Conservation (phyloP, 1,140 invertebrate genomes). For the Cardiocondyla obscurior region DNA sequence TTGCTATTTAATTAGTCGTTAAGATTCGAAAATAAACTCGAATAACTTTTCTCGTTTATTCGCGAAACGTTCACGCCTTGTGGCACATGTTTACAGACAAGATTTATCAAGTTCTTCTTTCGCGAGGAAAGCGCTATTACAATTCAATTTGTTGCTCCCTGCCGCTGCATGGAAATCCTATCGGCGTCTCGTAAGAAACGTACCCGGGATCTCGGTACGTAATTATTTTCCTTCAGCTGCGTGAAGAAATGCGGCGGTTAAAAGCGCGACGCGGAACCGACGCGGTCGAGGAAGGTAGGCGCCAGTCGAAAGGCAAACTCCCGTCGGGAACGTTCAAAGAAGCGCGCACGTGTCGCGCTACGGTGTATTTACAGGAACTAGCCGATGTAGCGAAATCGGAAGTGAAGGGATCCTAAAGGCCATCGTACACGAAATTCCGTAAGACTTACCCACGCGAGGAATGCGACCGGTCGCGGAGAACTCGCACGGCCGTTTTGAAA, state of each 20-base stretch:
- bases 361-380: conserved; percentile 60
- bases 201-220: background rate
- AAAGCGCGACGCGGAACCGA: conserved; percentile 21
- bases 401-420: conserved; percentile 54
- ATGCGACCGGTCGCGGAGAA: no score
- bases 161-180: background rate
- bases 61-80: background rate
- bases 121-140: background rate
- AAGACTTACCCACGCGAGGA: no score
- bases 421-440: no score
- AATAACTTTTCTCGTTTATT: background rate
- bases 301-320: conserved; percentile 6
- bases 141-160: background rate
- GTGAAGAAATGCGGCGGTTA: conserved; percentile 24
- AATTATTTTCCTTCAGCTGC: conserved; percentile 23
- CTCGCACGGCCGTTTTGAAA: no score
- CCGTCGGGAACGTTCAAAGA: conserved; percentile 58
- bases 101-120: background rate
- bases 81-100: background rate
- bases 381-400: conserved; percentile 31
- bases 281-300: background rate
- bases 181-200: background rate
- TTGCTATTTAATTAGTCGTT: background rate
- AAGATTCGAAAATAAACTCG: background rate
- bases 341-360: conserved; percentile 53